These are phyloP conservation scores for Acanthurus leucopareius DNA, from an alignment of 2,797 vertebrate species.

Conservation along the genomic window DNA sequence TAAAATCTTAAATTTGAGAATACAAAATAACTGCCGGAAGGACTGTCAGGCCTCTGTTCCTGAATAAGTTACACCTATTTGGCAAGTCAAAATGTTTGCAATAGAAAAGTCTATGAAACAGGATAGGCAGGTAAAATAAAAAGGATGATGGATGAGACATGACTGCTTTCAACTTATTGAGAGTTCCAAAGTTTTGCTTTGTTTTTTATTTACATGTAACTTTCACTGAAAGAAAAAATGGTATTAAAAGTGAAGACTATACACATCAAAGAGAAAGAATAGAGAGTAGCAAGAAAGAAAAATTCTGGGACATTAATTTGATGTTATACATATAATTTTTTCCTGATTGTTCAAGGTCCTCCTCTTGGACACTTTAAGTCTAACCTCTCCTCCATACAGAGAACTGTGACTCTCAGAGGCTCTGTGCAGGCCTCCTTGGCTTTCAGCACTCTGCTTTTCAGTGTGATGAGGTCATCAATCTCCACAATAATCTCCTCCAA, in stretches of 20 bases:
- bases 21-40: no score
- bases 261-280: no score
- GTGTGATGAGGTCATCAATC: conserved; percentile 84
- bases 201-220: no score
- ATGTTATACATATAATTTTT: neutral
- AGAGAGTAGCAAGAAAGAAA: no score
- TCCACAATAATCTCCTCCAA: conserved; percentile 88
- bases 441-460: conserved; percentile 86
- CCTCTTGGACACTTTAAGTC: neutral
- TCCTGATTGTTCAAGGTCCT: neutral
- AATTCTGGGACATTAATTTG: no score
- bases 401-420: conserved; percentile 83
- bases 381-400: conserved; percentile 91
- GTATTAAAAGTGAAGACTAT: no score
- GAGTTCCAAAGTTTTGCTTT: neutral
- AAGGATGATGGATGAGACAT: neutral
- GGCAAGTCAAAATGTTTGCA: no score
- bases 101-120: neutral
- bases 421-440: conserved; percentile 87
- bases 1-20: no score
- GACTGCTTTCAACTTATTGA: neutral
- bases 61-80: no score
- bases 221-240: no score
- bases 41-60: no score
- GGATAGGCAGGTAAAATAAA: neutral